Evolutionary conservation across 2,888 invertebrate genomes (phyloP), one percentile per base, ranked within the genome.

Genomic region (Eupeodes luniger): DNA sequence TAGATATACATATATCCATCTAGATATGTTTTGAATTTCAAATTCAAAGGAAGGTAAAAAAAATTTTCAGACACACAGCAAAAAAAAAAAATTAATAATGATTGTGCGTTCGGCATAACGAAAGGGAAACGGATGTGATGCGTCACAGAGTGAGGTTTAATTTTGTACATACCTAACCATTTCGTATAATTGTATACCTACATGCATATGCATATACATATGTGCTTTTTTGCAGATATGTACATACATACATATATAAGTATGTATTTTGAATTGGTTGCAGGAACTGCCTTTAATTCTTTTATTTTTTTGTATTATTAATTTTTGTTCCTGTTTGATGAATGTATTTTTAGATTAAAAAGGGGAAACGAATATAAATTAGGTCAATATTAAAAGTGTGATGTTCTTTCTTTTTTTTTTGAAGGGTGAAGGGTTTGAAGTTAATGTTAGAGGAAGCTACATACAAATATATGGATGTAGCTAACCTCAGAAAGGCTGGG

Each of bases 71-170:
- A 53, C 67, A n/a, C n/a, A 53, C 2, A 16, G 14, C 70, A 55
- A 69, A 69, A 72, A 49, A 72, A 49, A 49, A 27, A 27, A 5
- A 36, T 36, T 51, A 67, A 51, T 67, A 67, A 69, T 16, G 53
- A 78, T 72, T 76, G 62, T 80, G 75, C 80, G 64, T 84, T 79
- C 57, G 69, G 80, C 75, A 76, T 76, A 85, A 85, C 69, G 76
- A 85, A 81, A 85, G 85, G 85, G 85, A 85, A 85, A 85, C 85
- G 85, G 85, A 85, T 85, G 82, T 77, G 62, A 83, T 77, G 84
- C 84, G 80, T 81, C 80, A 61, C 66, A 66, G 47, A 66, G 44
- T 44, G 76, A 70, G 57, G 61, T 80, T 55, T 59, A 84, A 53
- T 36, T 59, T 66, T 59, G 49, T 77, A n/a, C 40, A 70, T 64